These are phyloP conservation scores for Cremastobaeus sp. DNA, from an alignment of 2,888 invertebrate species.

Conservation along the genomic window DNA sequence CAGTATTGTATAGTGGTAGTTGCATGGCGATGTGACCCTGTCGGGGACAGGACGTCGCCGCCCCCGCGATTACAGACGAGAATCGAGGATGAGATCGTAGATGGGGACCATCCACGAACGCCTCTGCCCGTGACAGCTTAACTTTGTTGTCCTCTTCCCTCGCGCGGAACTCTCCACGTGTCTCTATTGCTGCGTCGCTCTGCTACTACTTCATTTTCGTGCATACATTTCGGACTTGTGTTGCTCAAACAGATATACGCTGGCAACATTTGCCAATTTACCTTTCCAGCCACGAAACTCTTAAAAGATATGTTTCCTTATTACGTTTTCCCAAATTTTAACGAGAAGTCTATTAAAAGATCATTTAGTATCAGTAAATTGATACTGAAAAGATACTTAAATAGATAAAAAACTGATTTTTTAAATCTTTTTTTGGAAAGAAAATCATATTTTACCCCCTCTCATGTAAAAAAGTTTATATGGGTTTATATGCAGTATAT, in stretches of 20 bases:
- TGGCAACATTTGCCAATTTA: conserved; percentile 52
- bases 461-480: too few species aligned
- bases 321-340: conserved; percentile 30
- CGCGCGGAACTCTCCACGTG: conserved; percentile 34
- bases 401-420: too few species aligned
- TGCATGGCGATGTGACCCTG: conserved; percentile 77
- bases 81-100: conserved; percentile 72
- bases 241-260: conserved; percentile 34
- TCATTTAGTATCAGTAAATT: too few species aligned
- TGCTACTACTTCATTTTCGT: conserved; percentile 44
- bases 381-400: too few species aligned
- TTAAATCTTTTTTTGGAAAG: too few species aligned
- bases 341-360: conserved; percentile 24
- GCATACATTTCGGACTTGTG: conserved; percentile 43
- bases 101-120: conserved; percentile 74
- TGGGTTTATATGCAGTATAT: too few species aligned
- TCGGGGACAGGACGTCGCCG: conserved; percentile 77
- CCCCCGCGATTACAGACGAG: conserved; percentile 78
- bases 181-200: conserved; percentile 40
- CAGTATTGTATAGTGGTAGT: conserved; percentile 69
- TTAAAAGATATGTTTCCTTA: conserved; percentile 47
- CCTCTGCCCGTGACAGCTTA: conserved; percentile 77
- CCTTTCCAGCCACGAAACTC: conserved; percentile 27
- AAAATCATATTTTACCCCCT: too few species aligned
- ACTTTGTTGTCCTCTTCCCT: conserved; percentile 66